Evolutionary conservation across 2,888 invertebrate species (phyloP), one percentile per base, ranked within the genome.

Genomic region (Dasypogon diadema): DNA sequence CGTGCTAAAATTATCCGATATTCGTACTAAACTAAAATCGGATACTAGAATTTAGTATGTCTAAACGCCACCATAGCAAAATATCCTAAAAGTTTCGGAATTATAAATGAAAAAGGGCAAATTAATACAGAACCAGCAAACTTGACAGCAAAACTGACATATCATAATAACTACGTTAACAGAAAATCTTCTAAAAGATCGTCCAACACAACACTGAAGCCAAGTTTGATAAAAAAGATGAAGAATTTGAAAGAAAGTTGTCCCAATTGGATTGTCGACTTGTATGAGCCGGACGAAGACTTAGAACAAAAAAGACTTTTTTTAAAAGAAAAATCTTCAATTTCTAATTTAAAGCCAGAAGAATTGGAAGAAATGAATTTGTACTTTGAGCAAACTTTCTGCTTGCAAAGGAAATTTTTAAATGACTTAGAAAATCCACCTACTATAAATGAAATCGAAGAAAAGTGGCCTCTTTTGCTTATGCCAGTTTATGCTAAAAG

Each of bases 231-330:
- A 1, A 42, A 37, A 63, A 42, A 42, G 26, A 10, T 63, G 12
- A 63, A 63, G 18, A 16, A 8, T 3, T 22, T 65, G n/a, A 16
- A 65, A 46, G 46, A 65, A 65, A 65, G 65, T 46, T 65, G 42
- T 63, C 63, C 63, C 4, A 63, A 63, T n/a, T 63, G n/a, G 18
- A 16, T 63, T 8, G 18, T 2, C 3, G 42, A 37, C 10, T 63
- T 12, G 8, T n/a, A 63, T 4, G 42, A 63, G 18, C 8, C 12
- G 16, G 24, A 46, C 4, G 48, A 46, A 8, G 5, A 46, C 12
- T 46, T 65, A 46, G 65, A 65, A 24, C 6, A 14, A 46, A 46
- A 65, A 46, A 34, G 63, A 16, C 8, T 42, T 8, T 63, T 21
- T 5, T 18, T 42, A 4, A 34, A 63, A 63, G 37, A 63, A 21